These are phyloP conservation scores for Chrysemys picta DNA, from an alignment of 2,113 vertebrate species.

Conservation along the genomic window DNA sequence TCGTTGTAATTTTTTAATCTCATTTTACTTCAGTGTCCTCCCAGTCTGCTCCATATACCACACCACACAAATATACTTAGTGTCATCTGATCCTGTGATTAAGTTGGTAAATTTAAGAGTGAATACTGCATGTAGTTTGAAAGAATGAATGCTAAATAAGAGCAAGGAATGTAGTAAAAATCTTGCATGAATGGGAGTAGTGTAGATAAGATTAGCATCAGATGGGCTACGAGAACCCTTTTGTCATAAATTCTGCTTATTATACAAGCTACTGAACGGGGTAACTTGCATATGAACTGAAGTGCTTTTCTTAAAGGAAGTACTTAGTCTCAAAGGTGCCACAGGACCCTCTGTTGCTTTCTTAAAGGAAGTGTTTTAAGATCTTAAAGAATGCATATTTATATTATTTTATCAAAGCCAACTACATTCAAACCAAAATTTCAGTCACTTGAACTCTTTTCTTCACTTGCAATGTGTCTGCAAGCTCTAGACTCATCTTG, in stretches of 20 bases:
- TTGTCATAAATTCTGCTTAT: not conserved
- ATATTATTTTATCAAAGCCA: not conserved
- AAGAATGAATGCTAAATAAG: not conserved
- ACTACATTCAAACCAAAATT: not conserved
- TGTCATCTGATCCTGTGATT: not conserved
- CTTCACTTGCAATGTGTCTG: too few relatives aligned
- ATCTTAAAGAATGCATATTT: not conserved
- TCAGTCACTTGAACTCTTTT: not conserved
- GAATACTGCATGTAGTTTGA: not conserved
- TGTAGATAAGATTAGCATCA: not conserved
- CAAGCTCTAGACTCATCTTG: not conserved
- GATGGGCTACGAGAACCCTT: not conserved
- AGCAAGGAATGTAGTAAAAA: not conserved
- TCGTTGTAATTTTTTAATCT: not conserved
- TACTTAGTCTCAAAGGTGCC: too few relatives aligned
- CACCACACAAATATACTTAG: not conserved
- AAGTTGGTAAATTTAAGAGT: not conserved
- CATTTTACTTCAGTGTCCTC: not conserved
- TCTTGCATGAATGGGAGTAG: not conserved
- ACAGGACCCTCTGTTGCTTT: too few relatives aligned
- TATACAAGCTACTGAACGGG: not conserved
- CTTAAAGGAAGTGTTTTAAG: not conserved
- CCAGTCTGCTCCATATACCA: not conserved
- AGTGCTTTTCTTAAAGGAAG: not conserved
- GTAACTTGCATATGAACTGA: not conserved